These are phyloP conservation scores for Diploscapter pachys DNA, from an alignment of 1,140 invertebrate genomes.

Conservation along the genomic window DNA sequence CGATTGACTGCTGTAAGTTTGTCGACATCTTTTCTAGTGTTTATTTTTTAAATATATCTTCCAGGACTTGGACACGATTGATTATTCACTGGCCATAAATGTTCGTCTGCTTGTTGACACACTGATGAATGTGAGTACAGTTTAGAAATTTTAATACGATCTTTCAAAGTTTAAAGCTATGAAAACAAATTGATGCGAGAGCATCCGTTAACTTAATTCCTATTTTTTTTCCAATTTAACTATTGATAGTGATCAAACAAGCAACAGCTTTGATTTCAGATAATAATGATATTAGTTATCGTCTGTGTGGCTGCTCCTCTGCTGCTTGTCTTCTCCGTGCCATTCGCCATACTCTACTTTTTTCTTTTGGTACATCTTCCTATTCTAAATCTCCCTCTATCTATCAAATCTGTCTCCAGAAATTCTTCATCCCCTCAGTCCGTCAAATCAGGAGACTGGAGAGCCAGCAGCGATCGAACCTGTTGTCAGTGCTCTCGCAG, in stretches of 20 bases:
- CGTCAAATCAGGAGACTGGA: conserved; percentile 13
- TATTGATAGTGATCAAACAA: too few relatives aligned
- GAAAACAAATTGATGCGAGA: too few relatives aligned
- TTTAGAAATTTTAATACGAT: too few relatives aligned
- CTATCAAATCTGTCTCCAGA: not conserved
- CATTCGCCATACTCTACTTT: not conserved
- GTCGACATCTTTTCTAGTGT: too few relatives aligned
- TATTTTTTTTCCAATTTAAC: too few relatives aligned
- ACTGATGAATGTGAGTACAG: not conserved
- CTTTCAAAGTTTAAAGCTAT: too few relatives aligned
- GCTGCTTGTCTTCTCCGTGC: conserved; percentile 4
- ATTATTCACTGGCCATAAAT: conserved; percentile 1
- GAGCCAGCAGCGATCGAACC: conserved; percentile 1
- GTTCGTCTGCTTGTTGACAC: not conserved
- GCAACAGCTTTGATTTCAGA: not conserved
- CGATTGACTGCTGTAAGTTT: conserved; percentile 5
- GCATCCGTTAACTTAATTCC: too few relatives aligned
- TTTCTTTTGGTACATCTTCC: not conserved
- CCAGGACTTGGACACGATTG: conserved; percentile 8
- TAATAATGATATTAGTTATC: conserved; percentile 6
- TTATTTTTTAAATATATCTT: too few relatives aligned
- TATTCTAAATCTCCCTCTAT: too few relatives aligned
- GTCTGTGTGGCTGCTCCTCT: conserved; percentile 4
- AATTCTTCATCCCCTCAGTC: not conserved
- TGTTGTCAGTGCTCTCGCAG: conserved; percentile 6